A percentile compares a stretch with the other conserved stretches of the same genome.
These are phyloP conservation scores for Tupiocoris notatus DNA, from an alignment of 2,888 invertebrate species.

Conservation along the genomic window DNA sequence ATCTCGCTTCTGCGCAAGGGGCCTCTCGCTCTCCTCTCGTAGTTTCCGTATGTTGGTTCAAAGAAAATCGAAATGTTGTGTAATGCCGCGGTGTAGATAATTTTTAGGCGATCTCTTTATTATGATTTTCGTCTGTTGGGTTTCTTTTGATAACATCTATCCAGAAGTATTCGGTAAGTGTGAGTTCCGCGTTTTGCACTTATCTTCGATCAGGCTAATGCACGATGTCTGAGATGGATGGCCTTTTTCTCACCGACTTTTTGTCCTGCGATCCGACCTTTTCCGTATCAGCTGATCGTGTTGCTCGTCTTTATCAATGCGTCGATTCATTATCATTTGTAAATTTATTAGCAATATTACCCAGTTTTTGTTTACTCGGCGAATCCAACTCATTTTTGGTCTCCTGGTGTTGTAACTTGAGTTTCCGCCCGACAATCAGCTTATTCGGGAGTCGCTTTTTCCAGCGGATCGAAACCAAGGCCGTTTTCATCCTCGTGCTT, in stretches of 20 bases:
- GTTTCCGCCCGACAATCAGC: neutral
- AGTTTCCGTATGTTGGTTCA: neutral
- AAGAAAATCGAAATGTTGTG: neutral
- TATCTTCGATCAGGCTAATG: neutral
- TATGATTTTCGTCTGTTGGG: neutral
- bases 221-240: neutral
- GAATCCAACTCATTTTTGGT: too few species aligned
- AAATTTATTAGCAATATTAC: neutral
- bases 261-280: neutral
- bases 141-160: neutral
- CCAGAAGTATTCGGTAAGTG: neutral
- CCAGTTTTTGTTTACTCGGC: neutral
- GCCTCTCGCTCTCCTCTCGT: neutral
- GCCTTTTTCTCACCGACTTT: neutral
- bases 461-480: neutral
- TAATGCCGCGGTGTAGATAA: neutral
- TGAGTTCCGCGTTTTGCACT: too few species aligned
- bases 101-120: neutral
- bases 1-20: neutral
- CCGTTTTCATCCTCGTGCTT: neutral
- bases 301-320: neutral
- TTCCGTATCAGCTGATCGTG: neutral
- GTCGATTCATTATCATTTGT: neutral
- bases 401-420: neutral
- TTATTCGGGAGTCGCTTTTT: too few species aligned